Evolutionary conservation across 2,113 vertebrate genomes (phyloP), one percentile per base, ranked within the genome.

Genomic region (Sorex fumeus): DNA sequence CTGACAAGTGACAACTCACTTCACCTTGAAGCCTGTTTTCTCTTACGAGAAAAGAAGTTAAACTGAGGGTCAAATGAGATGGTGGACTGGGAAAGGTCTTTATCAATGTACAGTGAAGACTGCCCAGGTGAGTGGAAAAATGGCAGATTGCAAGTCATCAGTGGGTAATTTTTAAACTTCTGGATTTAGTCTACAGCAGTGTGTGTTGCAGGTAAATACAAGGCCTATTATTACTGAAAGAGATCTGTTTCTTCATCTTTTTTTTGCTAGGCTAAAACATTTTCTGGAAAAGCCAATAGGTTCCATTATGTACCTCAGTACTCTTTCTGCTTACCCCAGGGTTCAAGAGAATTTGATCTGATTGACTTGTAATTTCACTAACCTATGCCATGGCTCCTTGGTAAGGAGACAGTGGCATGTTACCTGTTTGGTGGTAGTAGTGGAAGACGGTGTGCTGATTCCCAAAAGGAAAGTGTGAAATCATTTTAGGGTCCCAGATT

Each of bases 1-100:
- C 43, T 36, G 89, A 89, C 87, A 92, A 28, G 60, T 36, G 64
- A 89, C 80, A 91, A 19, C 87, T 92, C 74, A 93, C 69, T 94
- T 85, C 66, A 8, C 40, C 72, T 23, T 36, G 18, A 12, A 23
- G 30, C 81, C 64, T 75, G 18, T 45, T 94, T 87, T 47, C 62
- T 92, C 30, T 57, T 84, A 28, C 2, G 32, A 80, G 60, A 85
- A 84, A 66, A 66, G 0, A 2, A 62, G 90, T 62, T 94, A 82
- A 84, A 25, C 10, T 36, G 66, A 75, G 25, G 70, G 76, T 72
- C 0, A 0, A 36, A 45, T 57, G 83, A 88, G 57, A 78, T 76
- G 81, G 90, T 79, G 70, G 43, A 21, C 43, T 6, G 18, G 23
- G 47, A 84, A 84, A 70, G 47, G 84, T 77, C 69, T 91, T 84